Conservation (phyloP, 2,888 invertebrate genomes). For the Aleiodes leptofemur region DNA sequence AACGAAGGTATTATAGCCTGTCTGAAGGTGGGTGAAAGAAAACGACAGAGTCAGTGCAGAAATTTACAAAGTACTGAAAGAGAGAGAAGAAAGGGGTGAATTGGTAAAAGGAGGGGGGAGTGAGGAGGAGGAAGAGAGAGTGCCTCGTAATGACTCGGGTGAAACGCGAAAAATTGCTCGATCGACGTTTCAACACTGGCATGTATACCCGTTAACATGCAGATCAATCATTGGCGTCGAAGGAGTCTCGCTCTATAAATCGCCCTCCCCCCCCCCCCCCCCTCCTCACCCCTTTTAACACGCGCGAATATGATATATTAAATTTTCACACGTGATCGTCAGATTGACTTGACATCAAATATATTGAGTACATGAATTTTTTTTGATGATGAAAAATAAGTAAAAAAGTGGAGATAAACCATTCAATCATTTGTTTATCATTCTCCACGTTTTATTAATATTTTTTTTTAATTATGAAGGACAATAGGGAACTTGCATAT, state of each 20-base stretch:
- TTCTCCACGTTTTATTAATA: no score
- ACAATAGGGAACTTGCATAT: no score
- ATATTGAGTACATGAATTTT: slow-evolving; percentile 5
- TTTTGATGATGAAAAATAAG: not conserved
- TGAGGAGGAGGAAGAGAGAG: not conserved
- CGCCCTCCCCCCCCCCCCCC: not conserved
- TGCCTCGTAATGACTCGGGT: slow-evolving; percentile 25
- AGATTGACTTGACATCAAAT: slow-evolving; percentile 27
- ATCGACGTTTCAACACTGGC: slow-evolving; percentile 20
- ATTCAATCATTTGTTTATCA: no score
- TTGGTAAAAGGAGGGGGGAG: not conserved
- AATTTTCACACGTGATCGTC: slow-evolving; percentile 19
- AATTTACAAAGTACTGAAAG: not conserved
- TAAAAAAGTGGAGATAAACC: not conserved
- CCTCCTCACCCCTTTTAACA: not conserved
- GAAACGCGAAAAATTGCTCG: slow-evolving; percentile 18
- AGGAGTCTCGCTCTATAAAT: slow-evolving; percentile 19
- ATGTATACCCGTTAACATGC: slow-evolving; percentile 16
- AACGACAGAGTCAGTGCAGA: not conserved
- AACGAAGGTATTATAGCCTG: slow-evolving; percentile 18
- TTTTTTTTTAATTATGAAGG: no score
- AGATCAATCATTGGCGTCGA: slow-evolving; percentile 25
- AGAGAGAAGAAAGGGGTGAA: not conserved
- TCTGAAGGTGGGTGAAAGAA: not conserved
- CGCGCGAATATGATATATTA: slow-evolving; percentile 9